Evolutionary conservation across 2,888 invertebrate species (phyloP).

Genomic region (Mythimna impura): DNA sequence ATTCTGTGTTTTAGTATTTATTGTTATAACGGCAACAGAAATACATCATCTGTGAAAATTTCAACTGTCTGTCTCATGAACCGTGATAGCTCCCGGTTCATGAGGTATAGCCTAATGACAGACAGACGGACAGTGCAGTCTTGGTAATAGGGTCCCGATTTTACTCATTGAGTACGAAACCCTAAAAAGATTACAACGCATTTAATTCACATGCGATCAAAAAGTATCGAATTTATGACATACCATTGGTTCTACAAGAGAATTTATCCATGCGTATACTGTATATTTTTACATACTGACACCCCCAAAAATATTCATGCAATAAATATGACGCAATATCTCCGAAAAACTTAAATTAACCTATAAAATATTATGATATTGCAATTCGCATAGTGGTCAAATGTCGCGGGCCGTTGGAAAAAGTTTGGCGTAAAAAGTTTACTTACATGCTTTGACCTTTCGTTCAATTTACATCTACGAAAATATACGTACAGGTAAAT

Average conservation of each 20-base stretch:
- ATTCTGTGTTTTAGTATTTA: too few species aligned
- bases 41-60: too few species aligned
- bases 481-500: constrained; percentile 52
- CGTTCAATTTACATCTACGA: constrained; percentile 62
- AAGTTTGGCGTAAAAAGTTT: constrained; percentile 36
- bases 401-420: constrained; percentile 13
- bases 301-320: constrained; percentile 27
- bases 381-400: constrained; percentile 52
- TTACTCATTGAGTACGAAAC: too few species aligned
- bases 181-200: not conserved
- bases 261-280: not conserved
- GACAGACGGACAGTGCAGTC: too few species aligned
- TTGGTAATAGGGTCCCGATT: too few species aligned
- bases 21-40: too few species aligned
- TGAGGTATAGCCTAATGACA: too few species aligned
- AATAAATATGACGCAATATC: constrained; percentile 11
- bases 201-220: not conserved
- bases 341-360: constrained; percentile 33
- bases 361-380: constrained; percentile 45
- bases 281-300: constrained; percentile 1
- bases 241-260: not conserved
- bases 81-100: too few species aligned
- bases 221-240: not conserved
- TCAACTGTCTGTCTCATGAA: too few species aligned
- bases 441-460: constrained; percentile 31